A percentile compares a stretch with the other conserved stretches of the same genome.
Conservation (phyloP, 2,888 invertebrate species). For the Trachelus tabidus region DNA sequence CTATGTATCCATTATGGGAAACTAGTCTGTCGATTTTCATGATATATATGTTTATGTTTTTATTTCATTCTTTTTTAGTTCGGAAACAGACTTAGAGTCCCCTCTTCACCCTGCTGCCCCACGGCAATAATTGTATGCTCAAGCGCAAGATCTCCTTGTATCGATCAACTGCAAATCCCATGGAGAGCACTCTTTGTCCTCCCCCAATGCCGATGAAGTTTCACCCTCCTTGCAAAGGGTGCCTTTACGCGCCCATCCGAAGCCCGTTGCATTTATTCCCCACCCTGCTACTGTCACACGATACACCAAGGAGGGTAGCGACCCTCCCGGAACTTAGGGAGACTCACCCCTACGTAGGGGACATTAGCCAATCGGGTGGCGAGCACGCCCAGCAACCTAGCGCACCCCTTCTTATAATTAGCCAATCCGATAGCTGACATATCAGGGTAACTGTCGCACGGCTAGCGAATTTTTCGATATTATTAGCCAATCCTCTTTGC, state of each 20-base stretch:
- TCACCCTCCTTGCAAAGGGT: conserved; percentile 2
- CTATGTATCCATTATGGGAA: neutral
- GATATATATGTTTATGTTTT: neutral
- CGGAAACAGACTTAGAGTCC: neutral
- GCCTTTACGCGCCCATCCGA: neutral
- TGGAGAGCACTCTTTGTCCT: conserved; percentile 3
- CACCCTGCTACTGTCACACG: conserved; percentile 1
- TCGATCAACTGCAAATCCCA: conserved; percentile 8
- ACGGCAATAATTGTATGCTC: neutral
- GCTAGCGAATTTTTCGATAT: neutral
- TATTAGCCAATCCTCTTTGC: conserved; percentile 2
- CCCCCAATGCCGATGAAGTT: neutral
- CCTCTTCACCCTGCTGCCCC: neutral
- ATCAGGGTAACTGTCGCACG: conserved; percentile 3
- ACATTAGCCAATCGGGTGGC: conserved; percentile 48
- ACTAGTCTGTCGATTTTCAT: neutral
- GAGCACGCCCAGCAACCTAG: conserved; percentile 58
- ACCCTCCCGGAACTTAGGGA: conserved; percentile 19
- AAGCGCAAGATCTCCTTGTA: neutral
- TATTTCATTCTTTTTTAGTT: neutral
- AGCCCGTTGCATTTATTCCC: neutral
- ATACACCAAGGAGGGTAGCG: conserved; percentile 22
- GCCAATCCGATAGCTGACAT: conserved; percentile 51
- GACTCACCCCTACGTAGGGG: conserved; percentile 27
- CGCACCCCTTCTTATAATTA: conserved; percentile 45